A percentile compares a stretch with the other conserved stretches of the same genome.
phyloP scores from a whole-genome alignment of 2,797 vertebrate genomes.

The Lycodopsis pacificus region DNA sequence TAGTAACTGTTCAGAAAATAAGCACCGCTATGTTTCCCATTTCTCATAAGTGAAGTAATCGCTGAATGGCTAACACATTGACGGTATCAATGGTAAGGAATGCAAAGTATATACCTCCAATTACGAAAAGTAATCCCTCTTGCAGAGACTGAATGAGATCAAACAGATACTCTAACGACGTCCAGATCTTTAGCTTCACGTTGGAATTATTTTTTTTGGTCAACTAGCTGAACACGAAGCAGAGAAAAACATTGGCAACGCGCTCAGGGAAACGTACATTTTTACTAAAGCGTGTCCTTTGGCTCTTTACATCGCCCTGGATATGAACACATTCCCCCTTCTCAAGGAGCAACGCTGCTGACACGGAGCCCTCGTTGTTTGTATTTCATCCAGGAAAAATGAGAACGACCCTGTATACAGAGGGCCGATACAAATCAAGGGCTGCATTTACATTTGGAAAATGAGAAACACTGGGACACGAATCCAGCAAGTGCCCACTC shows the following conservation, averaged over 20 bases:
- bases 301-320: slow-evolving; percentile 48
- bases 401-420: slow-evolving; percentile 70
- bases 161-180: slow-evolving; percentile 55
- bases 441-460: slow-evolving; percentile 76
- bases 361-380: slow-evolving; percentile 67
- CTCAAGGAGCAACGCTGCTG: slow-evolving; percentile 63
- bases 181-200: slow-evolving; percentile 66
- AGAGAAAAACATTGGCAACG: slow-evolving; percentile 7
- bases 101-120: slow-evolving; percentile 58
- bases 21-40: slow-evolving; percentile 36
- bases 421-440: slow-evolving; percentile 72
- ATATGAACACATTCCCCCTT: slow-evolving; percentile 56
- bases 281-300: slow-evolving; percentile 46
- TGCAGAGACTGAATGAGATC: slow-evolving; percentile 44
- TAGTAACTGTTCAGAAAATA: slow-evolving; percentile 23
- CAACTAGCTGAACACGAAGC: neutral
- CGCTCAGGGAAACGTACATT: slow-evolving; percentile 31
- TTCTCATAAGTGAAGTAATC: slow-evolving; percentile 40
- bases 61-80: slow-evolving; percentile 62
- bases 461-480: slow-evolving; percentile 76
- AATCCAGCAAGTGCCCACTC: slow-evolving; percentile 73
- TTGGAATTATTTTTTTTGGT: neutral
- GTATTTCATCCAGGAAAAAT: slow-evolving; percentile 72
- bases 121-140: slow-evolving; percentile 47
- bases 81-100: slow-evolving; percentile 55